phyloP scores from a whole-genome alignment of 2,888 invertebrate genomes.

The Campoplex nolae region DNA sequence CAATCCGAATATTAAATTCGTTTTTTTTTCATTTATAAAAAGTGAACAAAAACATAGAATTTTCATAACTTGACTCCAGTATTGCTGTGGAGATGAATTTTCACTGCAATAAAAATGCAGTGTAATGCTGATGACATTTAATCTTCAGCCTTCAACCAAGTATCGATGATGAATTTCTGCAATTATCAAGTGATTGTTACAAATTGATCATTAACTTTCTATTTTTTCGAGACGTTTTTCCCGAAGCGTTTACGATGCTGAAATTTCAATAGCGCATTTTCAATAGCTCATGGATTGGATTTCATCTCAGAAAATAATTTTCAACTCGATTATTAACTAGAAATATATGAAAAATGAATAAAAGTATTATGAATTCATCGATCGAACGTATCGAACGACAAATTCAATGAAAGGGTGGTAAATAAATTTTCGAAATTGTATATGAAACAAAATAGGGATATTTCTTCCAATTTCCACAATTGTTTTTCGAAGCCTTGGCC shows the following conservation, averaged over 20 bases:
- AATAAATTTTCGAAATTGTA: not conserved
- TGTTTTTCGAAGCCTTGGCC: conserved; percentile 56
- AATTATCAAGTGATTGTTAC: conserved; percentile 1
- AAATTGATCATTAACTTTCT: not conserved
- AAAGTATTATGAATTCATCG: not conserved
- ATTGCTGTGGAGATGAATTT: not conserved
- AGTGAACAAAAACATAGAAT: not conserved
- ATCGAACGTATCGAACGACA: not conserved
- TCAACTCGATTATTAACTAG: no score
- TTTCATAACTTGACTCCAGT: not conserved
- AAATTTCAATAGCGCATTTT: no score
- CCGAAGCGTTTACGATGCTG: no score
- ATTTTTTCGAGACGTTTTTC: not conserved
- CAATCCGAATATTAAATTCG: not conserved
- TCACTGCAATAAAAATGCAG: no score
- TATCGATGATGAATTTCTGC: no score
- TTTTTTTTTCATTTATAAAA: not conserved
- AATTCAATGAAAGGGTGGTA: no score
- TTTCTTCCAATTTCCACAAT: conserved; percentile 22
- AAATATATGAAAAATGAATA: not conserved
- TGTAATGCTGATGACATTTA: not conserved
- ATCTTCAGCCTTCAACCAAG: not conserved
- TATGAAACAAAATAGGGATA: not conserved
- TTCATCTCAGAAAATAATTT: not conserved
- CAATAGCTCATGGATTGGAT: not conserved